Percentiles rank a stretch among this genome's conserved stretches.
Evolutionary conservation across 2,888 invertebrate species (phyloP).

Genomic region (Aplocera efformata): DNA sequence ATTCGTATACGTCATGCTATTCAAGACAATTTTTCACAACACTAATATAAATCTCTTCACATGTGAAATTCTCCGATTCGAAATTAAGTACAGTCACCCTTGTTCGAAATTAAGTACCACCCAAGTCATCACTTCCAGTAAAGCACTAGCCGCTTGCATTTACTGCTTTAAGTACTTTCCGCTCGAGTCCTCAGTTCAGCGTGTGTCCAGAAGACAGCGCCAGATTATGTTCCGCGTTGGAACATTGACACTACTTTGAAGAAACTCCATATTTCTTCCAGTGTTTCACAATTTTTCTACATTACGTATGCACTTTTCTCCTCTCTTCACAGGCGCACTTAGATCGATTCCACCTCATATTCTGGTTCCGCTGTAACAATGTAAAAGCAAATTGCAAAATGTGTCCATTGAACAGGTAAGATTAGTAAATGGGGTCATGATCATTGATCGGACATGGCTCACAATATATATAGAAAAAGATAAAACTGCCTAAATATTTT

Average conservation of each 20-base stretch:
- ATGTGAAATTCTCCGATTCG: slow-evolving; percentile 5
- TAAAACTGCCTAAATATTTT: no score
- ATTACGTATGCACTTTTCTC: slow-evolving; percentile 29
- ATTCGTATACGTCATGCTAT: slow-evolving; percentile 24
- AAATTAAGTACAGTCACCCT: slow-evolving; percentile 10
- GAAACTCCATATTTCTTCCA: background rate
- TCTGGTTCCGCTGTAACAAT: slow-evolving; percentile 70
- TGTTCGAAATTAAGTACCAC: no score
- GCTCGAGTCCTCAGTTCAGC: no score
- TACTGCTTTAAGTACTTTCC: no score
- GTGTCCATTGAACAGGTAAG: no score
- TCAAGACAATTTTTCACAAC: slow-evolving; percentile 23
- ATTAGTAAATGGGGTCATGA: no score
- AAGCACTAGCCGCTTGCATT: no score
- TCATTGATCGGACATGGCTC: no score
- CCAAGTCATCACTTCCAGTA: background rate
- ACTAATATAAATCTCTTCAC: slow-evolving; percentile 1
- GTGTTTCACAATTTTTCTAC: background rate
- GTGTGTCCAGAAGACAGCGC: background rate
- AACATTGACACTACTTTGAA: slow-evolving; percentile 2
- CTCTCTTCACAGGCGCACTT: slow-evolving; percentile 62
- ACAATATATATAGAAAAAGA: background rate
- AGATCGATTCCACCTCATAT: slow-evolving; percentile 74
- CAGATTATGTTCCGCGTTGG: background rate
- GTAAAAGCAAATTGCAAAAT: slow-evolving; percentile 36